A percentile compares a stretch with the other conserved stretches of the same genome.
Conservation (phyloP, 2,888 invertebrate species). For the Poecilus cupreus region DNA sequence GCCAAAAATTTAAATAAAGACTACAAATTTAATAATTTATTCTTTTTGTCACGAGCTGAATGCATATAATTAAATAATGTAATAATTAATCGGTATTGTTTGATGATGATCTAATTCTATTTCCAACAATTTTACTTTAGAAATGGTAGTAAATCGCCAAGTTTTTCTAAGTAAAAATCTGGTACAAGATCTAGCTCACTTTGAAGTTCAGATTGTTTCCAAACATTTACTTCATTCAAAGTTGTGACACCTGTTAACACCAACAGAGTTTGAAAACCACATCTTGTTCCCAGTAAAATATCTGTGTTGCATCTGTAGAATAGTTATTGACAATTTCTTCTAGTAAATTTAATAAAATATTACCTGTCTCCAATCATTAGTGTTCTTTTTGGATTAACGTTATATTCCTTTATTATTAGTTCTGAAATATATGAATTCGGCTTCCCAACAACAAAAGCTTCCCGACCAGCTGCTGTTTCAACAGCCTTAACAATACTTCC, state of each 20-base stretch:
- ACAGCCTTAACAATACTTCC: slow-evolving; percentile 92
- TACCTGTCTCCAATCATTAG: slow-evolving; percentile 95
- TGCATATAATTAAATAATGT: too few species aligned
- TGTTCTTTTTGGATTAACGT: slow-evolving; percentile 86
- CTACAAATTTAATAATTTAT: too few species aligned
- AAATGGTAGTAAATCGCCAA: slow-evolving; percentile 82
- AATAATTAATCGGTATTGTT: too few species aligned
- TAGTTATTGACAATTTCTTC: not conserved
- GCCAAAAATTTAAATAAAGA: too few species aligned
- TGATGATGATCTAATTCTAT: too few species aligned
- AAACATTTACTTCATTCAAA: slow-evolving; percentile 76
- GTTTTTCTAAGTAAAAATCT: slow-evolving; percentile 82
- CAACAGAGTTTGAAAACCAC: slow-evolving; percentile 91
- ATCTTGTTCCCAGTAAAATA: slow-evolving; percentile 90
- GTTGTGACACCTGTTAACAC: slow-evolving; percentile 90
- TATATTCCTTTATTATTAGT: slow-evolving; percentile 79
- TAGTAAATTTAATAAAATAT: too few species aligned
- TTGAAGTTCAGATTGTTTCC: slow-evolving; percentile 74
- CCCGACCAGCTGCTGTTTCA: slow-evolving; percentile 86
- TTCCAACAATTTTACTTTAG: slow-evolving; percentile 71
- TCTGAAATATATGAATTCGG: slow-evolving; percentile 90
- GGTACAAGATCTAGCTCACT: slow-evolving; percentile 82
- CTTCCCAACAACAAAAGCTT: slow-evolving; percentile 91
- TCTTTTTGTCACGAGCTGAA: too few species aligned
- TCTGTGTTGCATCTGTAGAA: slow-evolving; percentile 89